Conservation (phyloP, 1,140 invertebrate species). For the Heliothis virescens region DNA sequence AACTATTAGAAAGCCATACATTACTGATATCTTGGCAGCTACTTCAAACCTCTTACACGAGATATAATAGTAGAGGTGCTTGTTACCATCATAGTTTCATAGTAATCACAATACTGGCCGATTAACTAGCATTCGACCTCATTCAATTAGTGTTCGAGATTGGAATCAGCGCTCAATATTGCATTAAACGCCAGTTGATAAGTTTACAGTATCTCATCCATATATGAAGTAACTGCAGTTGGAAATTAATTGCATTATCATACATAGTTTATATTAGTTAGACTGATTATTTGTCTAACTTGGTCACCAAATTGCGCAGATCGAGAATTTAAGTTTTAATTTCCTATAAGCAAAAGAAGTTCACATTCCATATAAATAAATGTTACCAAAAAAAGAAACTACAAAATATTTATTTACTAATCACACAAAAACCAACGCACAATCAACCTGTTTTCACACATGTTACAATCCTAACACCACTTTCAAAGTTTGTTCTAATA, state of each 20-base stretch:
- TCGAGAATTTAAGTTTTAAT: too few relatives aligned
- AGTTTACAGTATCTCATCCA: neutral
- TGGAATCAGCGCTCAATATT: constrained; percentile 3
- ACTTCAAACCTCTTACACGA: constrained; percentile 30
- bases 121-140: constrained; percentile 24
- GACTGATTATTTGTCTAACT: too few relatives aligned
- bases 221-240: neutral
- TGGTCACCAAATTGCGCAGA: too few relatives aligned
- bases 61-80: neutral
- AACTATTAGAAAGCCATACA: constrained; percentile 36
- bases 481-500: too few relatives aligned
- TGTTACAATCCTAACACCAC: too few relatives aligned
- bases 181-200: constrained; percentile 2
- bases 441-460: too few relatives aligned
- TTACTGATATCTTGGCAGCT: constrained; percentile 30
- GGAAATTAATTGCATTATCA: neutral
- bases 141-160: constrained; percentile 30
- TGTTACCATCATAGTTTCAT: neutral
- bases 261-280: too few relatives aligned
- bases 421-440: too few relatives aligned
- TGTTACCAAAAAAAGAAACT: too few relatives aligned
- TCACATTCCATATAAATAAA: too few relatives aligned
- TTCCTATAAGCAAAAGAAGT: too few relatives aligned
- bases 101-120: constrained; percentile 21
- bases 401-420: too few relatives aligned